phyloP scores from a whole-genome alignment of 2,797 vertebrate species.

The Schizopygopsis malacanthus region DNA sequence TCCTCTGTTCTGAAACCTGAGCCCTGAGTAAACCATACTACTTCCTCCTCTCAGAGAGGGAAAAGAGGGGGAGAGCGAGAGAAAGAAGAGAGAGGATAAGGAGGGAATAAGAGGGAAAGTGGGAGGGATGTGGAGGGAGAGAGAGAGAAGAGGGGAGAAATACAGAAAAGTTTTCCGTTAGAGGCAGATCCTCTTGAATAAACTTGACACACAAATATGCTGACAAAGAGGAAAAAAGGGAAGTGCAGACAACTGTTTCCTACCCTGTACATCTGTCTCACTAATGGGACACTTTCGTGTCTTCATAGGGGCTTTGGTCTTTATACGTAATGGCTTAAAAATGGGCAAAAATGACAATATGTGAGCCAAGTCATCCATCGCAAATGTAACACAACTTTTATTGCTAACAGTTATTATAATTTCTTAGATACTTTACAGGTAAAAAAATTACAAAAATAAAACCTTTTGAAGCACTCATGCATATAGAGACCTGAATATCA shows the following conservation, averaged over 20 bases:
- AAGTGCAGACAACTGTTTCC: conserved; percentile 73
- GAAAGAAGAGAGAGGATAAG: conserved; percentile 27
- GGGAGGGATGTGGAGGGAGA: conserved; percentile 31
- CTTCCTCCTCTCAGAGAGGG: conserved; percentile 71
- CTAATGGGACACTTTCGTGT: conserved; percentile 8
- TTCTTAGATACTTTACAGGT: too few relatives aligned
- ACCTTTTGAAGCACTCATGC: neutral
- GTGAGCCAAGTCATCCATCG: neutral
- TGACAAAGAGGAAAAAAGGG: conserved; percentile 80
- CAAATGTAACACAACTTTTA: neutral
- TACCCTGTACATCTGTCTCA: conserved; percentile 35
- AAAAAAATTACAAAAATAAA: too few relatives aligned
- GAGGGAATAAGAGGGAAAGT: neutral
- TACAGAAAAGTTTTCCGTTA: conserved; percentile 77
- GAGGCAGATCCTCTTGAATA: conserved; percentile 79
- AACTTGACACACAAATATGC: conserved; percentile 78
- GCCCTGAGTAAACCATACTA: conserved; percentile 76
- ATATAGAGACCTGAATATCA: neutral
- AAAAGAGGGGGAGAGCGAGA: conserved; percentile 18
- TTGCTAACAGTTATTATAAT: neutral
- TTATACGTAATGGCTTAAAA: neutral
- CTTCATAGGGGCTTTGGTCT: conserved; percentile 13
- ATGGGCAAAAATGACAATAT: neutral
- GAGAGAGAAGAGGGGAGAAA: conserved; percentile 15
- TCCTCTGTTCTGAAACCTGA: conserved; percentile 75